Base-by-base conservation (phyloP, 2,113 vertebrate species). In the Neolamprologus devosi region DNA sequence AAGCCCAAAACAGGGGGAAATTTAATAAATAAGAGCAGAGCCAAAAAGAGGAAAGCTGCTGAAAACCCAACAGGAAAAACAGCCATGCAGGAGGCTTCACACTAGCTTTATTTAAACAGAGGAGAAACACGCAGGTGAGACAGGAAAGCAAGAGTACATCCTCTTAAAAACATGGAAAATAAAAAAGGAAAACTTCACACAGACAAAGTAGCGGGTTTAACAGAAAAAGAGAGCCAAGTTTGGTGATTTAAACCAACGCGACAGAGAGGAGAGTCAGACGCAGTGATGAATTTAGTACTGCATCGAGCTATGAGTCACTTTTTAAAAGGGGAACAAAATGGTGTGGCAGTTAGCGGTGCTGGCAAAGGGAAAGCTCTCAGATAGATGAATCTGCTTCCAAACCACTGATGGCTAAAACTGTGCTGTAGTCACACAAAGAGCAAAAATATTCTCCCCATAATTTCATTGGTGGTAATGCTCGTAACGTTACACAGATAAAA, bases 51-150 rank as follows among this genome's bases (percentile, higher is more conserved):
- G 57, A 80, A 54, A 54, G 84, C 60, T 8, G 47, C 37, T 37
- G 65, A 13, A 87, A 87, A 54, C 5, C 85, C 78, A 83, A 82
- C 73, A 85, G 79, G 87, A 82, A 90, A 19, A 70, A 88, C 53
- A 82, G 85, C 90, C 95, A 93, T 95, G 95, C 95, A 94, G 91
- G 88, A 94, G 88, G 63, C 68, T 94, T 92, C 65, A 90, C 47
- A 85, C 49, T 2, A 51, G 85, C 89, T 94, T 96, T 95, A 92
- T 94, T 95, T 8, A 82, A 65, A 89, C 84, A 91, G 81, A 89
- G 84, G 65, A 92, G 84, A 87, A 88, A 93, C 84, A 86, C 1
- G 45, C 83, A 85, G 91, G 86, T 63, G 63, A 89, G 87, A 8
- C 63, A 85, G 88, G 80, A 87, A 85, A 85, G 82, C 42, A 89